Percentiles rank a stretch among this genome's conserved stretches.
Conservation (phyloP, 2,113 vertebrate genomes). For the Mormyrus lacerda region DNA sequence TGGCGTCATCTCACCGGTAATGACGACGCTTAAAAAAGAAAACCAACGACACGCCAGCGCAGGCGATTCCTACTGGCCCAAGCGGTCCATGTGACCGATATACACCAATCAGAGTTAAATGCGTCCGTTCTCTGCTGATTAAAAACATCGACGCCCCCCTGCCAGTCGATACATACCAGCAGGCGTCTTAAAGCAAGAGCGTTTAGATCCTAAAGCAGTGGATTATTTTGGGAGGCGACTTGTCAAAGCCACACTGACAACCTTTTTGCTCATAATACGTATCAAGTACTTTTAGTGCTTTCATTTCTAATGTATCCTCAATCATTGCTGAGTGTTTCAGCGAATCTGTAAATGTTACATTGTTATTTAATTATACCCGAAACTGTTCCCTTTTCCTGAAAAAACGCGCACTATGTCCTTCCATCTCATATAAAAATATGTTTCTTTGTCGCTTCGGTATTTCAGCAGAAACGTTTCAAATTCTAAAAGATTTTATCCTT, state of each 20-base stretch:
- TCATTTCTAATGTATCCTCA: neutral
- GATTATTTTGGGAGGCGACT: neutral
- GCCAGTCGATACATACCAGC: neutral
- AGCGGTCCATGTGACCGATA: neutral
- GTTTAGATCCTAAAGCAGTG: neutral
- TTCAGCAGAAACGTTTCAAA: neutral
- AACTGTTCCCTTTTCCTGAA: neutral
- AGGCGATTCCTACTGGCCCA: neutral
- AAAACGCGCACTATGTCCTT: neutral
- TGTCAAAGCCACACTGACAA: neutral
- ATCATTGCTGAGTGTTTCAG: neutral
- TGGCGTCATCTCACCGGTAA: conserved; percentile 39
- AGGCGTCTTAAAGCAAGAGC: neutral
- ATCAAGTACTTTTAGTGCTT: neutral
- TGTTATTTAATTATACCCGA: neutral
- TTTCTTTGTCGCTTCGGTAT: neutral
- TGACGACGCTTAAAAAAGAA: conserved; percentile 11
- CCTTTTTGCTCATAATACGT: neutral
- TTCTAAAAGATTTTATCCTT: neutral
- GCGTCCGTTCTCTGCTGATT: neutral
- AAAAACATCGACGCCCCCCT: neutral
- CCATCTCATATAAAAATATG: neutral
- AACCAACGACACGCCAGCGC: conserved; percentile 1
- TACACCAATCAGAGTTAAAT: conserved; percentile 5
- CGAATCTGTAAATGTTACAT: neutral